phyloP scores from a whole-genome alignment of 1,140 invertebrate species.

The Gonioctena quinquepunctata region DNA sequence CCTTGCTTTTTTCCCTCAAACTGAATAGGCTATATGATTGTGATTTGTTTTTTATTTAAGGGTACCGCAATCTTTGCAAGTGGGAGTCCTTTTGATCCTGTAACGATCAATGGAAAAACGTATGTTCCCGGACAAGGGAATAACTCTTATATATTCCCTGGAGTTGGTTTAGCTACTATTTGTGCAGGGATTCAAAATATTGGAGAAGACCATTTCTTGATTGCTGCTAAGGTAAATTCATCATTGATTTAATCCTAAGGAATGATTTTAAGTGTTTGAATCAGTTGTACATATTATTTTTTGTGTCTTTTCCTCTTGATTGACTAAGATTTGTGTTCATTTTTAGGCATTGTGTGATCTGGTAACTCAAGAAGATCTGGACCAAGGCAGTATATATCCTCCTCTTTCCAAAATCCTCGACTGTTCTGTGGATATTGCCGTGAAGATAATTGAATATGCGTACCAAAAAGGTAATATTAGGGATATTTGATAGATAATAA shows the following conservation, averaged over 20 bases:
- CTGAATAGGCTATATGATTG: no score
- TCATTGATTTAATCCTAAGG: no score
- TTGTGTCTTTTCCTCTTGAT: no score
- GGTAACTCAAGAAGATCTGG: conserved; percentile 81
- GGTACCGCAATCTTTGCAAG: conserved; percentile 87
- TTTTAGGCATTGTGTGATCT: conserved; percentile 77
- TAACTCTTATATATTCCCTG: conserved; percentile 97
- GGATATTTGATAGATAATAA: conserved; percentile 12
- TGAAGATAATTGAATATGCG: conserved; percentile 83
- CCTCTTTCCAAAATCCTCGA: conserved; percentile 85
- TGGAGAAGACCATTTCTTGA: conserved; percentile 85
- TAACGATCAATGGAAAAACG: conserved; percentile 76
- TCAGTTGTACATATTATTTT: neutral
- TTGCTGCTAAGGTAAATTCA: conserved; percentile 79
- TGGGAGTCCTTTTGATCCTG: conserved; percentile 88
- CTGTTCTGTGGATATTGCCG: conserved; percentile 88
- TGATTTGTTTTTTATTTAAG: conserved; percentile 59
- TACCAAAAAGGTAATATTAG: conserved; percentile 73
- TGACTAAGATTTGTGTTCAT: no score
- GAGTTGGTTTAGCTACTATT: conserved; percentile 86
- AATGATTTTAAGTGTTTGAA: neutral
- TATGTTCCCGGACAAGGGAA: conserved; percentile 92
- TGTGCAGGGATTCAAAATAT: conserved; percentile 82
- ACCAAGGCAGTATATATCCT: conserved; percentile 91
- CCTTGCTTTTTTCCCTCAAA: no score